Evolutionary conservation across 2,888 invertebrate genomes (phyloP), one percentile per base, ranked within the genome.

Genomic region (Atrina japonica): DNA sequence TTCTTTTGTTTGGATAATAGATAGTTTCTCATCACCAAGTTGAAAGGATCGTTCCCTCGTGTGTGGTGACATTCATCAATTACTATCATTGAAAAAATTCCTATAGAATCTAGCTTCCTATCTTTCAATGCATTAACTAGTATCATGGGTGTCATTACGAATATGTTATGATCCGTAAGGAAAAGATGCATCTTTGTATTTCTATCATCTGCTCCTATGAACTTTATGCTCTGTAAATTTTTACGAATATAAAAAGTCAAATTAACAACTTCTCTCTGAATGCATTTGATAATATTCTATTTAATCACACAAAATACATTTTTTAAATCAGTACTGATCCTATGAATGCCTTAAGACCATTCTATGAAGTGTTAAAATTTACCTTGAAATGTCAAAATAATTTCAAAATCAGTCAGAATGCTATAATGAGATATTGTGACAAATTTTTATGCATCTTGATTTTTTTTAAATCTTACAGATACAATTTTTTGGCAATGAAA

Each of bases 41-140:
- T 70, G 59, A 65, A 70, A n/a, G 35, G 23, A 23, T 55, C 14
- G 3, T 35, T 43, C 18, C 65, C 58, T 2, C 40, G 50, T 2
- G 64, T 59, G 49, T 70, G 70, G n/a, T 70, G 70, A 45, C 70
- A 70, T 50, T 70, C 70, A 21, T 70, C 70, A 23, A 70, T 43
- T 3, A 70, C 29, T 14, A 70, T 49, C 35, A 70, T n/a, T 0
- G 59, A 29, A 16, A 59, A 59, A 27, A 30, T n/a, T n/a, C n/a
- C n/a, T 53, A 18, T 27, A 53, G n/a, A 45, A 27, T 23, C 23
- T 18, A 27, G 18, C 43, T 18, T 45, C 53, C 18, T 35, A n/a
- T 43, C 29, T 55, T n/a, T n/a, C n/a, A n/a, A n/a, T n/a, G 41
- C 29, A 21, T 65, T 65, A 9, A 43, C 55, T 14, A 65, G n/a